Base-by-base conservation (phyloP, 2,888 invertebrate genomes). In the Agrotis exclamationis region DNA sequence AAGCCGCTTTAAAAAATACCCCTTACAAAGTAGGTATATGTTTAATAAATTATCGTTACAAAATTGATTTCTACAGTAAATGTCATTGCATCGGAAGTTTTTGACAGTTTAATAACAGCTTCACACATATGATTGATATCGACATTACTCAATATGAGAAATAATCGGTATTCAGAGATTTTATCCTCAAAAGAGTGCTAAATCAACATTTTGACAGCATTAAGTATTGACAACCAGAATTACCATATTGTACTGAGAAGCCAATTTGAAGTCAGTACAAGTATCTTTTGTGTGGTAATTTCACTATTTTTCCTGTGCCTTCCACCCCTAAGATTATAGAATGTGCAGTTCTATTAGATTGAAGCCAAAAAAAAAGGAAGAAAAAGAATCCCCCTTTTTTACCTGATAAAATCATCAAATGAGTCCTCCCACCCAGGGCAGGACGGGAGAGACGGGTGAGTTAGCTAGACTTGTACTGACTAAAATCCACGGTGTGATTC, bases 141-240 rank as follows among this genome's bases (percentile, higher is more conserved):
- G 13, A 16, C 33, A 60, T 51, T n/a, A 44, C 62, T 48, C 60
- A 44, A 13, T 13, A 18, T 57, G n/a, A 53, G 16, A 20, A 58
- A 53, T 56, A 75, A 74, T 50, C 39, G 6, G 2, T 18, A 57
- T 16, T 56, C 20, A 18, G n/a, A 6, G 28, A 22, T 62, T 60
- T 39, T 57, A 63, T 58, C 44, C 1, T n/a, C 18, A 24, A 54
- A 57, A 28, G 14, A 13, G n/a, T 45, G 33, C 13, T 51, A 39
- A 9, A 53, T 33, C 74, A 78, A 79, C 66, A 76, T 82, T 79
- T 62, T 75, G 80, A 72, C 50, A 48, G 22, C 59, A 75, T 80
- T 67, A 53, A 60, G 51, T 69, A 69, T 60, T 63, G 56, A 64
- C 57, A 48, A 24, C 33, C n/a, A 18, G 45, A 47, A 16, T 47